Conservation (phyloP, 2,797 vertebrate genomes). For the Sebastes kiyomatsui region DNA sequence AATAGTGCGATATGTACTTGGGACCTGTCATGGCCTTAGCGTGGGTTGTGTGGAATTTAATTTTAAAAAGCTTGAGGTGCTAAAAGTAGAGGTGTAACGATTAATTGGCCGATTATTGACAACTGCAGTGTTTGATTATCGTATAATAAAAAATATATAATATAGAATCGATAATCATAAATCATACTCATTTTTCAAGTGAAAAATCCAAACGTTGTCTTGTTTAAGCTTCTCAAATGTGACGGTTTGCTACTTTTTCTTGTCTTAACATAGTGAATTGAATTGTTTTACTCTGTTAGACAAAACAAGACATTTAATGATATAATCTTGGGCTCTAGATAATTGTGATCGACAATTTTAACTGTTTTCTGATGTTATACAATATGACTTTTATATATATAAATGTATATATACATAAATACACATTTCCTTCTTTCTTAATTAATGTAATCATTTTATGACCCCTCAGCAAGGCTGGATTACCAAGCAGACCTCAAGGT, state of each 20-base stretch:
- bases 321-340: neutral
- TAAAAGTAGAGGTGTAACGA: neutral
- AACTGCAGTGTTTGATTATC: too few relatives aligned
- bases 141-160: too few relatives aligned
- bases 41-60: fast-evolving
- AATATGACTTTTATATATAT: neutral
- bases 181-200: neutral
- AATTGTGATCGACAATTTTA: neutral
- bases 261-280: neutral
- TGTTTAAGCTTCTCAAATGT: neutral
- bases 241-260: neutral
- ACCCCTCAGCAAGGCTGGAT: neutral
- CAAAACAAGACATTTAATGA: neutral
- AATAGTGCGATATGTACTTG: neutral
- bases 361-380: neutral
- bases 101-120: neutral
- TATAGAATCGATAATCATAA: fast-evolving
- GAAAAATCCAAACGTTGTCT: neutral
- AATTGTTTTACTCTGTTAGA: neutral
- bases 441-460: neutral
- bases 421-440: too few relatives aligned
- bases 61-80: neutral
- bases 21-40: neutral
- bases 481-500: neutral
- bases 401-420: too few relatives aligned